phyloP scores from a whole-genome alignment of 64 coral and sea anemone genomes.

The Pocillopora verrucosa region DNA sequence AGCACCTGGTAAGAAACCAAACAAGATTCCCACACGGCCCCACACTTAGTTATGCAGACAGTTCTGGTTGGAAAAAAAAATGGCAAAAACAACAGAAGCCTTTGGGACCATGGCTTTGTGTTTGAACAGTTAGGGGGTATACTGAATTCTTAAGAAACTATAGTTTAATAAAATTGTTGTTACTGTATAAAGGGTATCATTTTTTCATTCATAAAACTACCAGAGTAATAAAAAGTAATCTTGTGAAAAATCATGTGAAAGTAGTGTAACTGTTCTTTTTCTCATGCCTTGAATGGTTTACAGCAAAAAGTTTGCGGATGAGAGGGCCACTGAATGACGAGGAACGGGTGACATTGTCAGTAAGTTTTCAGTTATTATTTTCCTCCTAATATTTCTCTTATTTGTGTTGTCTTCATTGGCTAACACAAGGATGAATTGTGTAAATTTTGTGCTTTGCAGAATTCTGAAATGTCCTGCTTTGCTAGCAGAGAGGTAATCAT shows the following conservation, averaged over 20 bases:
- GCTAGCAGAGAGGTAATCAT: no score
- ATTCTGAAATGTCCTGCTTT: no score
- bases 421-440: no score
- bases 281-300: not conserved
- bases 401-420: not conserved
- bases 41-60: no score
- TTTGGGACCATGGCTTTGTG: no score
- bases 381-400: not conserved
- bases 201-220: not conserved
- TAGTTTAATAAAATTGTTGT: not conserved
- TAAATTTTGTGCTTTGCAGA: no score
- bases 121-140: not conserved
- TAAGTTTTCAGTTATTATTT: not conserved
- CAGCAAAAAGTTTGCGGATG: conserved; percentile 40
- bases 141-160: not conserved
- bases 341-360: conserved; percentile 16
- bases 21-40: no score
- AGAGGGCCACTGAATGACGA: conserved; percentile 21
- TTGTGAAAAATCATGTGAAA: not conserved
- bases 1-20: no score
- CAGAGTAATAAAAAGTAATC: not conserved
- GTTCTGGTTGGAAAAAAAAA: no score
- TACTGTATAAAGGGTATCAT: not conserved
- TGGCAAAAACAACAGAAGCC: no score
- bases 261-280: not conserved